Percentiles rank a stretch among this genome's conserved stretches.
phyloP scores from a whole-genome alignment of 2,888 invertebrate genomes.

The Strigamia crassipes region DNA sequence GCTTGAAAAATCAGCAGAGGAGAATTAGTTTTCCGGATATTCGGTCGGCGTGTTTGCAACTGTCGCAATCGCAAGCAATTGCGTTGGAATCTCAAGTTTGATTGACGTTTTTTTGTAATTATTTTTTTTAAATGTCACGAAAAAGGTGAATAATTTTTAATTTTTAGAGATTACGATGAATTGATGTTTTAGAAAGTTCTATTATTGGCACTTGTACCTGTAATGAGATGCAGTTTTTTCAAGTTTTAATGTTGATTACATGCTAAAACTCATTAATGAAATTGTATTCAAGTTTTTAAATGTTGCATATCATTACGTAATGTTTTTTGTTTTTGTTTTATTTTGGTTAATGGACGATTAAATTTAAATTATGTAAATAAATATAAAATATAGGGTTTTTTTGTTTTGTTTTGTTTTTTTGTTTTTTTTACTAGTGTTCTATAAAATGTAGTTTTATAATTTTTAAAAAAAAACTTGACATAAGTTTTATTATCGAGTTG shows the following conservation, averaged over 20 bases:
- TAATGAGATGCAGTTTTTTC: conserved; percentile 17
- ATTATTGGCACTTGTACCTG: neutral
- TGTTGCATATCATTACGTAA: neutral
- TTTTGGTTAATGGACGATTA: neutral
- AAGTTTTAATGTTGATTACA: neutral
- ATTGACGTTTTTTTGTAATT: neutral
- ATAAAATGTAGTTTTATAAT: neutral
- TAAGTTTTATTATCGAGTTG: conserved; percentile 9
- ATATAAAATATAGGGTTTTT: neutral
- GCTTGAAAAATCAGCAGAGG: neutral
- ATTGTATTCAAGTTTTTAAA: conserved; percentile 16
- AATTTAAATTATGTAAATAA: conserved; percentile 3
- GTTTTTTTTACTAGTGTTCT: neutral
- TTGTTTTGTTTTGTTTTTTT: too few relatives aligned
- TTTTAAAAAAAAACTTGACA: neutral
- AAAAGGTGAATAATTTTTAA: neutral
- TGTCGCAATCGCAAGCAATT: conserved; percentile 11
- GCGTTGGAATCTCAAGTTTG: conserved; percentile 43
- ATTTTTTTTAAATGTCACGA: too few relatives aligned
- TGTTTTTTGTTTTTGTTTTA: neutral
- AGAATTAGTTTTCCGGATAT: conserved; percentile 4
- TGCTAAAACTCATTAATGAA: neutral
- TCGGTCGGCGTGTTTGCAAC: neutral
- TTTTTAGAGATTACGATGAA: neutral
- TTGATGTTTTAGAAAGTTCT: neutral